These are phyloP conservation scores for Protobothrops mucrosquamatus DNA, from an alignment of 2,113 vertebrate species.

Conservation along the genomic window DNA sequence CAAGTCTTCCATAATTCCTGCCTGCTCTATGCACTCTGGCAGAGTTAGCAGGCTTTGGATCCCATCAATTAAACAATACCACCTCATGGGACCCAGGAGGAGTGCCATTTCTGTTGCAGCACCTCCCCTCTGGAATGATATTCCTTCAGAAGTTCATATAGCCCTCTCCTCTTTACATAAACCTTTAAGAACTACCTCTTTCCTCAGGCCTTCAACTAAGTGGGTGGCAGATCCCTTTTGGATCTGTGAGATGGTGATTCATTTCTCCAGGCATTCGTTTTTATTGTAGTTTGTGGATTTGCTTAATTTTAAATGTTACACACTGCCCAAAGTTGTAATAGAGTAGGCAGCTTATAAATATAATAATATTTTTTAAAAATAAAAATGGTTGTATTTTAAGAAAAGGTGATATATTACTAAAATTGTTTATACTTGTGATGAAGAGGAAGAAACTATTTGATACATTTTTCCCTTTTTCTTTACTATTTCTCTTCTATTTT, in stretches of 20 bases:
- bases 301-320: background rate
- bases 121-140: background rate
- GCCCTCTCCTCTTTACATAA: background rate
- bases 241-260: background rate
- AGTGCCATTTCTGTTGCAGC: background rate
- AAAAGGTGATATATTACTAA: background rate
- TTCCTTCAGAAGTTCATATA: background rate
- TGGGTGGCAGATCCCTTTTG: background rate
- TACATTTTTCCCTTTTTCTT: background rate
- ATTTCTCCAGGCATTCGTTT: background rate
- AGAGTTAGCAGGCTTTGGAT: background rate
- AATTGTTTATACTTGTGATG: background rate
- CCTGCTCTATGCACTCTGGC: background rate
- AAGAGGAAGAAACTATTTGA: background rate
- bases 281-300: background rate
- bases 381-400: background rate
- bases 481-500: background rate
- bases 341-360: background rate
- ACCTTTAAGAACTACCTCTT: background rate
- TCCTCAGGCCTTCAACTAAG: background rate
- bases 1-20: background rate
- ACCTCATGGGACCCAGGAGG: background rate
- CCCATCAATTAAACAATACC: background rate
- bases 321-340: background rate
- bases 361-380: background rate